Evolutionary conservation across 2,797 vertebrate species (phyloP).

Genomic region (Petrocephalus schoutedeni): DNA sequence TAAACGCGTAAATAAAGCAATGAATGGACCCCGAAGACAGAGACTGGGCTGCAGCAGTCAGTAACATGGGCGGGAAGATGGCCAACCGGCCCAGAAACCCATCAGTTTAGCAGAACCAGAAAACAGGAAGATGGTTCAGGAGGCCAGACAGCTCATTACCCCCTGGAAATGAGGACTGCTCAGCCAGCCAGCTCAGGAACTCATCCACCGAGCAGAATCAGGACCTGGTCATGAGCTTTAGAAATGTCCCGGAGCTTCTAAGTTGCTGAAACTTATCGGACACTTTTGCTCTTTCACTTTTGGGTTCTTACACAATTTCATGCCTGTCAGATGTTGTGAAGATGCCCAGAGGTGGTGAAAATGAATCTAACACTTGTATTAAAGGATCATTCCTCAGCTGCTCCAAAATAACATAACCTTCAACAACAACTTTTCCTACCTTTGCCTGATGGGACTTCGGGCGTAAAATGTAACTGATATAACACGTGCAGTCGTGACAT

Average conservation of each 20-base stretch:
- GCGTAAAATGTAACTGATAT: background rate
- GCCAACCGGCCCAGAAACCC: constrained; percentile 6
- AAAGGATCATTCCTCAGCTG: background rate
- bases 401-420: background rate
- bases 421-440: background rate
- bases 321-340: background rate
- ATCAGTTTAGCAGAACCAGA: constrained; percentile 50
- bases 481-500: background rate
- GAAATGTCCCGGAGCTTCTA: background rate
- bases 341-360: background rate
- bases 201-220: background rate
- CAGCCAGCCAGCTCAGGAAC: constrained; percentile 12
- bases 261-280: background rate
- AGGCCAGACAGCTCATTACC: too few species aligned
- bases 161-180: background rate
- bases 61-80: background rate
- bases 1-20: background rate
- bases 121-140: background rate
- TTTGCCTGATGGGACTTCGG: background rate
- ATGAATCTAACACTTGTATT: background rate
- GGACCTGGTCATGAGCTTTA: background rate
- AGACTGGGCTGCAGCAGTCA: background rate
- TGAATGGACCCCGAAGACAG: background rate
- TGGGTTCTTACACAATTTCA: background rate
- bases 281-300: background rate